Conservation (phyloP, 2,797 vertebrate species). For the Cyprinodon diabolis region DNA sequence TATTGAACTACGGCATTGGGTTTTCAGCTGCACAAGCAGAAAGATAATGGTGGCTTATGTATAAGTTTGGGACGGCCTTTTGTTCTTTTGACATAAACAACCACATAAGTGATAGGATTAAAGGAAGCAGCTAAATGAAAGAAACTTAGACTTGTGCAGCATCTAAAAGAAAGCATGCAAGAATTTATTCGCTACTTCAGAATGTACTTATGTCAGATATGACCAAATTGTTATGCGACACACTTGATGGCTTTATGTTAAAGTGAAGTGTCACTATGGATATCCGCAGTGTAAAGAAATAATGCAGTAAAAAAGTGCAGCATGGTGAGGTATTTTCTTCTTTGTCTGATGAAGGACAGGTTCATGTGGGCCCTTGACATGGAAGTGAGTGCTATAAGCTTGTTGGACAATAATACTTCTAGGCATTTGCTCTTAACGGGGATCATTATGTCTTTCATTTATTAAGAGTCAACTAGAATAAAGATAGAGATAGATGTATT, state of each 20-base stretch:
- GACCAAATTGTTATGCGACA: too few species aligned
- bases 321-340: not conserved
- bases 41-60: conserved; percentile 98
- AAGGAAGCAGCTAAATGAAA: conserved; percentile 65
- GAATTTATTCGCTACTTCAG: not conserved
- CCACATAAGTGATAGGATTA: conserved; percentile 78
- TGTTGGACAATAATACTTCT: not conserved
- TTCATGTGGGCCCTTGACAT: not conserved
- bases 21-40: conserved; percentile 97
- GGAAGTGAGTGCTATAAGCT: not conserved
- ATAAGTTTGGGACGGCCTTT: conserved; percentile 91
- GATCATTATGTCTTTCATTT: too few species aligned
- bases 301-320: not conserved
- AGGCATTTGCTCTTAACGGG: too few species aligned
- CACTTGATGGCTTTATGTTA: not conserved
- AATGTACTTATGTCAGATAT: conserved; percentile 3
- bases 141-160: conserved; percentile 31
- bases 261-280: not conserved
- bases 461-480: too few species aligned
- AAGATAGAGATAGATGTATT: too few species aligned
- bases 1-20: conserved; percentile 95
- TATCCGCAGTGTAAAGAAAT: not conserved
- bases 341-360: not conserved
- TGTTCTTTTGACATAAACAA: conserved; percentile 92
- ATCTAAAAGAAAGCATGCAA: not conserved